Conservation (phyloP, 1,140 invertebrate genomes). For the Tetramorium alpestre region DNA sequence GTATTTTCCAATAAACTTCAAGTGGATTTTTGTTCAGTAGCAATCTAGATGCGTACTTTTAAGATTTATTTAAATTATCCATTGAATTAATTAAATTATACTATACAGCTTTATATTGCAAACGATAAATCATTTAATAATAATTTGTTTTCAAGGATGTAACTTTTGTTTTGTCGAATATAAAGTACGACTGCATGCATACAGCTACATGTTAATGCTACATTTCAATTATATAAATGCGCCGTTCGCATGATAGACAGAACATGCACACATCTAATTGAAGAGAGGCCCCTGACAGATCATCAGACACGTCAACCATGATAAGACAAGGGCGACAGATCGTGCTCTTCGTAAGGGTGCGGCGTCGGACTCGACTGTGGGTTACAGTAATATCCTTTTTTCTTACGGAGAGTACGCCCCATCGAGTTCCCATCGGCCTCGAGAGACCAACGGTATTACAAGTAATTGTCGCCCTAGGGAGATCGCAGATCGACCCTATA, state of each 20-base stretch:
- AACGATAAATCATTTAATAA: background rate
- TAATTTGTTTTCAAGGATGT: background rate
- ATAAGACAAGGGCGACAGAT: slow-evolving; percentile 62
- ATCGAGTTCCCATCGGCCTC: slow-evolving; percentile 77
- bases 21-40: background rate
- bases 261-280: slow-evolving; percentile 13
- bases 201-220: background rate
- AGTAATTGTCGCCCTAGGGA: slow-evolving; percentile 80
- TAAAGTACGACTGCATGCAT: too few relatives aligned
- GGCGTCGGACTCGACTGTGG: slow-evolving; percentile 54
- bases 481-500: slow-evolving; percentile 53
- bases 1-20: background rate
- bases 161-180: background rate
- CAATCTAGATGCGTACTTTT: background rate
- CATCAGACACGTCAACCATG: slow-evolving; percentile 53
- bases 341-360: slow-evolving; percentile 29
- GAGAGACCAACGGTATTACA: slow-evolving; percentile 79
- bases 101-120: background rate
- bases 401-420: slow-evolving; percentile 73
- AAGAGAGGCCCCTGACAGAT: slow-evolving; percentile 34
- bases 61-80: background rate
- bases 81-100: background rate
- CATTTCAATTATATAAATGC: slow-evolving; percentile 9
- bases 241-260: background rate
- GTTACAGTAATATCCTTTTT: slow-evolving; percentile 76